phyloP scores from a whole-genome alignment of 1,140 invertebrate genomes.

The Frieseomelitta varia region DNA sequence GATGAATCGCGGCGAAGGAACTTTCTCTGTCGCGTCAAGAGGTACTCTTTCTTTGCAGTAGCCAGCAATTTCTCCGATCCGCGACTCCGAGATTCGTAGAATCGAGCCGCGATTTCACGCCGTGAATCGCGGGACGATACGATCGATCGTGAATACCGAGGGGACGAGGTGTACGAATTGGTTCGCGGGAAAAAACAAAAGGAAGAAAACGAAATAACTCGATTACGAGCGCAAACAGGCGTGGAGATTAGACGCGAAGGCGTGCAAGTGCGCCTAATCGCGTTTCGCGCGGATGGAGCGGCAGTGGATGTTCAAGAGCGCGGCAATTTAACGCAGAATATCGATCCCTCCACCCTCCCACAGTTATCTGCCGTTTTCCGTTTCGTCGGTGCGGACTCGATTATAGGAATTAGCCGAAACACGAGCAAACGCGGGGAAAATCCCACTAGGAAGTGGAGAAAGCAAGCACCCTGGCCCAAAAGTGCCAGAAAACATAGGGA shows the following conservation, averaged over 20 bases:
- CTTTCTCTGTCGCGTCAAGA: slow-evolving; percentile 27
- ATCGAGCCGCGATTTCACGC: no score
- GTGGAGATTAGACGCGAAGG: slow-evolving; percentile 14
- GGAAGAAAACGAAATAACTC: not conserved
- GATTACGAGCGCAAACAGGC: not conserved
- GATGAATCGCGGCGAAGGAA: slow-evolving; percentile 2
- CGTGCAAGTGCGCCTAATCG: slow-evolving; percentile 18
- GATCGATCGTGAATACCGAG: not conserved
- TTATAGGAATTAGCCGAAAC: not conserved
- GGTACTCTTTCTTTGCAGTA: not conserved
- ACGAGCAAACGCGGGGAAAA: not conserved
- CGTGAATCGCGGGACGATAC: no score
- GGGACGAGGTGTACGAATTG: not conserved
- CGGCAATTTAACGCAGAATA: slow-evolving; percentile 12
- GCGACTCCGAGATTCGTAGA: not conserved
- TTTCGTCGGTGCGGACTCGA: not conserved
- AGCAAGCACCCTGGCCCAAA: not conserved
- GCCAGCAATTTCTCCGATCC: slow-evolving; percentile 25
- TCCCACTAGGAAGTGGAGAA: not conserved
- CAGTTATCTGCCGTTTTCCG: not conserved
- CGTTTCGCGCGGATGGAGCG: not conserved
- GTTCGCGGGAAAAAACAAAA: not conserved
- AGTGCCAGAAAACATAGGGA: not conserved
- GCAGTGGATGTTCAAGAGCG: not conserved
- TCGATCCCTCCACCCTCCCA: not conserved